phyloP scores from a whole-genome alignment of 2,888 invertebrate species.

The Himalopsyche tibetana region DNA sequence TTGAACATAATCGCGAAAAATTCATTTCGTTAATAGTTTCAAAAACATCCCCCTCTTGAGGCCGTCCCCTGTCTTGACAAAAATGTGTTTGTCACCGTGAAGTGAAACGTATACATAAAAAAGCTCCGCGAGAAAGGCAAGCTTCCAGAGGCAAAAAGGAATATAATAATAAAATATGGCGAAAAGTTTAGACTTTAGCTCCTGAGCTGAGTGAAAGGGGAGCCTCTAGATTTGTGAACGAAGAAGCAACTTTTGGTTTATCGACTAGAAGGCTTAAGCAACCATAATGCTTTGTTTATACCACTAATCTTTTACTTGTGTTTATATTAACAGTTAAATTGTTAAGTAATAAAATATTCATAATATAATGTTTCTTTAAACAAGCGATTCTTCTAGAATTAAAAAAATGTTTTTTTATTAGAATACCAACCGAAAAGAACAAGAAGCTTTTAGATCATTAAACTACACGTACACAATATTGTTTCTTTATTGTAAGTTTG shows the following conservation, averaged over 20 bases:
- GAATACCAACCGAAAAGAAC: too few relatives aligned
- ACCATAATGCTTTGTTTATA: constrained; percentile 11
- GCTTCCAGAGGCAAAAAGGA: constrained; percentile 55
- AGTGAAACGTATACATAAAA: constrained; percentile 21
- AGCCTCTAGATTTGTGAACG: constrained; percentile 53
- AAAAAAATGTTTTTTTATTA: too few relatives aligned
- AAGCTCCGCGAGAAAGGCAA: not conserved
- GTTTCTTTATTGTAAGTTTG: too few relatives aligned
- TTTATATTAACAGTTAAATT: not conserved
- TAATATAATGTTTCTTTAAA: too few relatives aligned
- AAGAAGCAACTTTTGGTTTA: constrained; percentile 62
- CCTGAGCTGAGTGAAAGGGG: constrained; percentile 58
- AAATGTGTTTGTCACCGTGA: constrained; percentile 27
- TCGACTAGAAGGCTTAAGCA: constrained; percentile 53
- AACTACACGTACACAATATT: too few relatives aligned
- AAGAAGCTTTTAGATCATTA: too few relatives aligned
- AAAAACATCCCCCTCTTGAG: constrained; percentile 29
- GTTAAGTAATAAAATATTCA: not conserved
- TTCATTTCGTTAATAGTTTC: constrained; percentile 31
- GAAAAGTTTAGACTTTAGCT: constrained; percentile 61
- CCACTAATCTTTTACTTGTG: not conserved
- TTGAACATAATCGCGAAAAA: not conserved
- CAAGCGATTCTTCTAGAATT: too few relatives aligned
- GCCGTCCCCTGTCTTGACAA: constrained; percentile 1
- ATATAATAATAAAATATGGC: constrained; percentile 64